Base-by-base conservation (phyloP, 2,797 vertebrate species). In the Heteromormyrus szaboi region DNA sequence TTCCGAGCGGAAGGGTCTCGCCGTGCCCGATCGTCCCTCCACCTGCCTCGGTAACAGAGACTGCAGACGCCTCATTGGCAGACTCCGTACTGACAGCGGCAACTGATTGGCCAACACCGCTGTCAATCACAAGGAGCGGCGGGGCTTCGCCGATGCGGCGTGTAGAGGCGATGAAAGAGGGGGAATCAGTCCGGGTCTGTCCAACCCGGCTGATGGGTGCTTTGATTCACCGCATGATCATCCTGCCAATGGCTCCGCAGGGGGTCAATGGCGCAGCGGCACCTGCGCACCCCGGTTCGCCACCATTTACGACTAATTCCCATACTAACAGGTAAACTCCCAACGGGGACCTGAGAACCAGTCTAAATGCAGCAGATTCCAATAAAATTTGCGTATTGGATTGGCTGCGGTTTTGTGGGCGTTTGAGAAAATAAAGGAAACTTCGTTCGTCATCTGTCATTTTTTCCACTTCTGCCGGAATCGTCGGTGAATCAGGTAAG, bases 21-120 rank as follows among this genome's bases (percentile, higher is more conserved):
- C 12, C 0, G 65, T 68, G 65, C 29, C 29, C 29, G 29, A 1
- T 72, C 3, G 65, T 33, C 12, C 65, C 29, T 17, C 65, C 65
- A 72, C 65, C 29, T 72, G 65, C 29, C 29, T 72, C 65, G 92
- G 95, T 93, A 96, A 96, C 95, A 95, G 88, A 87, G 89, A 91
- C 65, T 85, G 53, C 48, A 79, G 59, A 51, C 37, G 46, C 91
- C 90, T 53, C 62, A 95, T 95, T 95, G 94, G 93, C 91, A 87
- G 90, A 76, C 4, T 48, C 4, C 2, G 17, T 19, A 59, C 1
- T 29, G 62, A 29, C 1, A 48, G 17, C 14, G 37, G 14, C 3
- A 29, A 48, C n/a, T 53, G n/a, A 95, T 95, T 95, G 89, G 95
- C 87, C 48, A 81, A 72, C 12, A 2, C 14, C 81, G 0, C 91